Evolutionary conservation across 2,888 invertebrate species (phyloP).

Genomic region (Oscheius sp.): DNA sequence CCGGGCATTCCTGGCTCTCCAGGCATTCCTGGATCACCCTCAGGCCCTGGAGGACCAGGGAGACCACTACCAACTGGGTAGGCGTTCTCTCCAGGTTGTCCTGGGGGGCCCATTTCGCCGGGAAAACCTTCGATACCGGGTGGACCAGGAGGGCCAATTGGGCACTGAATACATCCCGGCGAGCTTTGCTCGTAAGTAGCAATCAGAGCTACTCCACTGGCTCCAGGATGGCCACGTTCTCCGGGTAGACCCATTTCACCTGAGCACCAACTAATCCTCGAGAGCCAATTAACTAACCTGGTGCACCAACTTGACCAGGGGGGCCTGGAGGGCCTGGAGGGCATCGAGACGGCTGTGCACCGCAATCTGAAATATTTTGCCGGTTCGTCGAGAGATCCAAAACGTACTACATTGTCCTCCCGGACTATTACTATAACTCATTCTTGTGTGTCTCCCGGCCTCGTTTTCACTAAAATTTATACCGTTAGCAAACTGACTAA

Average conservation of each 20-base stretch:
- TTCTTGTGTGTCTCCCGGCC: neutral
- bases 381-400: neutral
- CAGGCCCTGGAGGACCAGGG: neutral
- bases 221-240: slow-evolving; percentile 14
- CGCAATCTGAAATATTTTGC: slow-evolving; percentile 14
- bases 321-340: slow-evolving; percentile 30
- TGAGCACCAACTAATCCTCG: neutral
- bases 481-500: neutral
- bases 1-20: slow-evolving; percentile 20
- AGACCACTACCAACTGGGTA: neutral
- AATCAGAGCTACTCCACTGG: slow-evolving; percentile 24
- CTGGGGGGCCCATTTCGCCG: neutral
- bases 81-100: slow-evolving; percentile 5
- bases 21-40: slow-evolving; percentile 9
- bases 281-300: no score
- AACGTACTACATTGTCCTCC: slow-evolving; percentile 22
- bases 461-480: neutral
- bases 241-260: slow-evolving; percentile 24
- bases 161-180: slow-evolving; percentile 23
- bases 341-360: slow-evolving; percentile 19
- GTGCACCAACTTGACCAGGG: slow-evolving; percentile 4
- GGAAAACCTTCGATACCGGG: slow-evolving; percentile 22
- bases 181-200: slow-evolving; percentile 17
- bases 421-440: neutral
- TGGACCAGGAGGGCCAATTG: slow-evolving; percentile 30